A percentile compares a stretch with the other conserved stretches of the same genome.
Conservation (phyloP, 2,113 vertebrate genomes). For the Puffinus mauretanicus region DNA sequence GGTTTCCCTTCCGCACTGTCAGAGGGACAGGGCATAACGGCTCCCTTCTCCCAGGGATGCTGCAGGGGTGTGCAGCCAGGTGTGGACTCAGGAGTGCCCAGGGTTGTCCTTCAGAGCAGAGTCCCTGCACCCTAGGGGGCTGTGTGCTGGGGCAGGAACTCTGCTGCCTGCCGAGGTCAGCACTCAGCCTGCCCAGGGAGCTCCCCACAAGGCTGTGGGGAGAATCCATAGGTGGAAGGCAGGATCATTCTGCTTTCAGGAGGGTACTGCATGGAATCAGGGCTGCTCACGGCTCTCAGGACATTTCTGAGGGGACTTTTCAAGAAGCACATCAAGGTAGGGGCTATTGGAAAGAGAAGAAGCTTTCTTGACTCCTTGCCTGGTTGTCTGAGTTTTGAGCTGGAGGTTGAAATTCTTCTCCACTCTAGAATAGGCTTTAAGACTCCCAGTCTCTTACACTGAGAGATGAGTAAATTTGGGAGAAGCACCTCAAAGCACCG, state of each 20-base stretch:
- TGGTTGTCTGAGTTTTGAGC: background rate
- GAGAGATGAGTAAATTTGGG: background rate
- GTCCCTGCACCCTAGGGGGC: no score
- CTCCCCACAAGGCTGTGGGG: no score
- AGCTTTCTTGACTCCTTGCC: background rate
- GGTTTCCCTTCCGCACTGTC: background rate
- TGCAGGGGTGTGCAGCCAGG: background rate
- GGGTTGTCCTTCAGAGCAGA: background rate
- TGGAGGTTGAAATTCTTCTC: background rate
- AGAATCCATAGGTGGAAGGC: no score
- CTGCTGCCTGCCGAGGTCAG: no score
- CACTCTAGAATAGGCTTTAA: background rate
- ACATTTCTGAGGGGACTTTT: background rate
- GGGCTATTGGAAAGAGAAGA: background rate
- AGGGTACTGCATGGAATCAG: background rate
- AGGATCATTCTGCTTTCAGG: no score
- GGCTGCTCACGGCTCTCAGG: background rate
- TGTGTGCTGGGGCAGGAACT: no score
- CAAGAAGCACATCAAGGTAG: no score
- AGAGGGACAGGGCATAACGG: no score
- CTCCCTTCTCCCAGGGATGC: background rate
- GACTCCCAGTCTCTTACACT: background rate
- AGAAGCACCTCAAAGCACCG: background rate
- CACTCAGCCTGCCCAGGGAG: no score
- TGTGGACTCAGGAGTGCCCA: background rate